These are phyloP conservation scores for Pseudochromis fuscus DNA, from an alignment of 2,797 vertebrate species.

Conservation along the genomic window DNA sequence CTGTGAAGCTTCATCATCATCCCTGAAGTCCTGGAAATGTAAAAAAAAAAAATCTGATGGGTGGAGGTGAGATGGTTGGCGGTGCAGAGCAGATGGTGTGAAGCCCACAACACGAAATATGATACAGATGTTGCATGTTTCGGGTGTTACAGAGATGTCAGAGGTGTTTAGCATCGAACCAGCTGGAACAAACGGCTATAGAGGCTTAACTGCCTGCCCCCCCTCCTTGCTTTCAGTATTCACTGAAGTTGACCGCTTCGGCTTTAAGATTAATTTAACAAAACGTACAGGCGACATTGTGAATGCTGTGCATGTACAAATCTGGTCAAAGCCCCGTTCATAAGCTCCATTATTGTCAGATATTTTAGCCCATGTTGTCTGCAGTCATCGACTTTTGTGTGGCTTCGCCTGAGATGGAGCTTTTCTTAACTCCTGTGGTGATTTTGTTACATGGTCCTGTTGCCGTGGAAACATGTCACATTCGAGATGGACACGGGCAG, in stretches of 20 bases:
- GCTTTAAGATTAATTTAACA: conserved; percentile 29
- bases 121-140: conserved; percentile 42
- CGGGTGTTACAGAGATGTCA: conserved; percentile 36
- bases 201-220: conserved; percentile 23
- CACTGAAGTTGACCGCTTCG: conserved; percentile 12
- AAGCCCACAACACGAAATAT: conserved; percentile 25
- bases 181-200: conserved; percentile 29
- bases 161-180: conserved; percentile 34
- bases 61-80: conserved; percentile 10
- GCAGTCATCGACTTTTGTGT: conserved; percentile 47
- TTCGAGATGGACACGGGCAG: conserved; percentile 68
- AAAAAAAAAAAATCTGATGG: conserved; percentile 6
- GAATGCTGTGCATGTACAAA: conserved; percentile 3
- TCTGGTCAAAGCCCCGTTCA: conserved; percentile 7
- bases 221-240: conserved; percentile 5
- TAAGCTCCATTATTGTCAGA: conserved; percentile 18
- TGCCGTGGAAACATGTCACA: conserved; percentile 79
- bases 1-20: not conserved
- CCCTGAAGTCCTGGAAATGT: not conserved
- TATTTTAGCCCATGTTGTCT: conserved; percentile 29
- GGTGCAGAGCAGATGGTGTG: conserved; percentile 11
- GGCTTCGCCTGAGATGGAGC: conserved; percentile 52
- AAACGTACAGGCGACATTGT: not conserved
- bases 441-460: conserved; percentile 70
- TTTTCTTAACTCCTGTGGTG: conserved; percentile 66